These are phyloP conservation scores for Heteromyza rotundicornis DNA, from an alignment of 2,888 invertebrate genomes.

Conservation along the genomic window DNA sequence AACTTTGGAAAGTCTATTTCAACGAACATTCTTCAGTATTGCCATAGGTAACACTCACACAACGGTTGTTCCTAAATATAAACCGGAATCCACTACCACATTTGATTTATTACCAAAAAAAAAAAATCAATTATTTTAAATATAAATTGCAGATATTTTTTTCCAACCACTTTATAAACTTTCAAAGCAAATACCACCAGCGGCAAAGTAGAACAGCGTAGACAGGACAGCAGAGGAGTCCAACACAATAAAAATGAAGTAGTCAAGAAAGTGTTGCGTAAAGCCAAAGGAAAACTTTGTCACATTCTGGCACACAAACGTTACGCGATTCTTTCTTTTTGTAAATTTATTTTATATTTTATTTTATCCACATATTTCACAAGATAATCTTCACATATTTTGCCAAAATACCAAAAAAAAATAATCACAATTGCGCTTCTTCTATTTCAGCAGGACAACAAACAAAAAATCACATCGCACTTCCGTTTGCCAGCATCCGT, in stretches of 20 bases:
- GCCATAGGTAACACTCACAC: no score
- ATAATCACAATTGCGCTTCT: neutral
- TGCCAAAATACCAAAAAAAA: neutral
- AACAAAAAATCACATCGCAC: no score
- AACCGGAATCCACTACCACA: no score
- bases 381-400: no score
- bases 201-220: neutral
- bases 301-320: neutral
- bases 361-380: neutral
- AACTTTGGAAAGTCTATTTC: no score
- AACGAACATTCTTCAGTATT: no score
- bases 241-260: no score
- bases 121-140: no score
- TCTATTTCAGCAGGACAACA: no score
- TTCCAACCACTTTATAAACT: neutral
- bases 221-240: neutral
- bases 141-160: constrained; percentile 25
- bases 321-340: neutral
- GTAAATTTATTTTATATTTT: neutral
- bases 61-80: no score
- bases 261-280: constrained; percentile 3
- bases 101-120: no score
- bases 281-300: neutral
- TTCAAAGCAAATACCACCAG: neutral
- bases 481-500: no score